A percentile compares a stretch with the other conserved stretches of the same genome.
phyloP scores from a whole-genome alignment of 2,797 vertebrate species.

The Pyrocephalus nanus region DNA sequence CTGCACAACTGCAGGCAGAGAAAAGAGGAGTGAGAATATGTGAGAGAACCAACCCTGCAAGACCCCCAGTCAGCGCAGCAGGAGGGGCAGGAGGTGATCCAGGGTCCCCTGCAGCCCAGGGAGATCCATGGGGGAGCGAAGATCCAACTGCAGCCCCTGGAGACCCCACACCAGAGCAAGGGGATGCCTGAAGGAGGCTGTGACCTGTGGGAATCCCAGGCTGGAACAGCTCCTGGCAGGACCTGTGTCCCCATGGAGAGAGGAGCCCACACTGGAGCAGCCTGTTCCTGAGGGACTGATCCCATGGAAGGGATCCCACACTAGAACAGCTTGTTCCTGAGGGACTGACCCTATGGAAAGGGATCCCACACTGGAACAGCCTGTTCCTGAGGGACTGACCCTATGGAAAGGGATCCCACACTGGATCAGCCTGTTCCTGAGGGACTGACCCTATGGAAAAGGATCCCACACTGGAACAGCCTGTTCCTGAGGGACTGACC shows the following conservation, averaged over 20 bases:
- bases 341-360: neutral
- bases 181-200: neutral
- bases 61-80: neutral
- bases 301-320: neutral
- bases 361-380: neutral
- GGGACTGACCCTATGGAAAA: neutral
- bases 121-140: neutral
- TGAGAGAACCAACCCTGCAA: neutral
- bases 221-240: neutral
- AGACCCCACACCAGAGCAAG: neutral
- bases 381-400: neutral
- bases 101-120: neutral
- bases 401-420: neutral
- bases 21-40: neutral
- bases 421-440: neutral
- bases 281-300: neutral
- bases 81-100: neutral
- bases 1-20: neutral
- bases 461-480: neutral
- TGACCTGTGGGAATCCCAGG: neutral
- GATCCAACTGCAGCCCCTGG: no score
- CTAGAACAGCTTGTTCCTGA: neutral
- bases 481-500: neutral
- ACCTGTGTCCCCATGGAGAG: neutral
- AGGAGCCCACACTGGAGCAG: neutral